These are phyloP conservation scores for Acanthopagrus latus DNA, from an alignment of 2,797 vertebrate genomes.

Conservation along the genomic window DNA sequence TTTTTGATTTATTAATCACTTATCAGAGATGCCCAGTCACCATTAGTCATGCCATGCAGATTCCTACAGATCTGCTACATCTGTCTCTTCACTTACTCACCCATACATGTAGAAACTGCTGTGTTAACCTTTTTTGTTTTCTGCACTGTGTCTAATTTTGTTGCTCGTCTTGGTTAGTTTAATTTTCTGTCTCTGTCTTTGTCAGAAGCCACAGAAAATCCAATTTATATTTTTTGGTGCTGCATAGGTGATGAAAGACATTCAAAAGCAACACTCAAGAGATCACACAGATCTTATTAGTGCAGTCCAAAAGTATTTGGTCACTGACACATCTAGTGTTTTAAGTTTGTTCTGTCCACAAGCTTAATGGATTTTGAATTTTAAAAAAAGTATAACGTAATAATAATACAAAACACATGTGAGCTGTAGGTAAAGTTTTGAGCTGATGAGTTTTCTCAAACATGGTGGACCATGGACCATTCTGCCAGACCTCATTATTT, in stretches of 20 bases:
- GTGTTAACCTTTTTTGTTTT: conserved; percentile 15
- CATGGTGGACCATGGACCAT: neutral
- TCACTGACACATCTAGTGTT: too few relatives aligned
- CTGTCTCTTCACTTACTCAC: conserved; percentile 23
- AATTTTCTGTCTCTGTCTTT: conserved; percentile 42
- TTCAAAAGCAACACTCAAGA: neutral
- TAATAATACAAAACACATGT: too few relatives aligned
- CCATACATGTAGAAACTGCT: neutral
- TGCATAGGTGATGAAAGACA: neutral
- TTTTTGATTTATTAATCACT: conserved; percentile 8
- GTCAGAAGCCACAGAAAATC: neutral
- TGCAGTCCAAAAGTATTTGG: neutral
- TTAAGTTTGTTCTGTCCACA: too few relatives aligned
- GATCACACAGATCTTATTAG: neutral
- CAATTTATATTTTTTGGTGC: neutral
- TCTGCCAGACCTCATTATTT: neutral
- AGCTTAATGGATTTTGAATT: too few relatives aligned
- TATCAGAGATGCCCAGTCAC: neutral
- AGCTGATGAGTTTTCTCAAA: neutral
- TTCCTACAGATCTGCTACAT: neutral
- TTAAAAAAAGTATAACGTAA: too few relatives aligned
- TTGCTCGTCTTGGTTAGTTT: conserved; percentile 38
- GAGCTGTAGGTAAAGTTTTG: too few relatives aligned
- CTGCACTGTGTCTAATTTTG: conserved; percentile 24
- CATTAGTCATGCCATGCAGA: conserved; percentile 15